phyloP scores from a whole-genome alignment of 2,888 invertebrate species.

The Lasiommata megera region DNA sequence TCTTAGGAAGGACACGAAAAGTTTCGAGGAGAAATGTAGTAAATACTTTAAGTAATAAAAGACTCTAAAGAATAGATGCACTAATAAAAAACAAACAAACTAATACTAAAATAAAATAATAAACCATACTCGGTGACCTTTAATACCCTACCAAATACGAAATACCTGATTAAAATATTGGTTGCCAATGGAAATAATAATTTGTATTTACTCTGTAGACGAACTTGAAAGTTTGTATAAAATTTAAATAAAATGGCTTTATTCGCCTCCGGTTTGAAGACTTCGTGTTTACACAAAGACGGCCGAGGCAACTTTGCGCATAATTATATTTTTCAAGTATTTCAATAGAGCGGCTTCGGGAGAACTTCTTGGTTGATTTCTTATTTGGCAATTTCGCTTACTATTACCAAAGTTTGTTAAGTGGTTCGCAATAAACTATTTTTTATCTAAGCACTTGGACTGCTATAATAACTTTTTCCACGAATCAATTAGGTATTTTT shows the following conservation, averaged over 20 bases:
- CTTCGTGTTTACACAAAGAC: constrained; percentile 30
- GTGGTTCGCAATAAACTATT: constrained; percentile 42
- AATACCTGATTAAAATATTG: no score
- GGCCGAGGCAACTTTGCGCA: constrained; percentile 40
- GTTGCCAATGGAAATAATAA: constrained; percentile 1
- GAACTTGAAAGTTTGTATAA: constrained; percentile 15
- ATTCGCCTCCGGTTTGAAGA: constrained; percentile 26
- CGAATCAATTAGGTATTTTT: no score
- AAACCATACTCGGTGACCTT: no score
- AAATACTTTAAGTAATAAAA: no score
- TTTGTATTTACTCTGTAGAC: constrained; percentile 9
- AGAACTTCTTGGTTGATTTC: constrained; percentile 42
- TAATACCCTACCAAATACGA: no score
- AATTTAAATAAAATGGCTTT: constrained; percentile 27
- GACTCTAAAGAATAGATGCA: no score
- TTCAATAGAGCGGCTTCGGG: constrained; percentile 35
- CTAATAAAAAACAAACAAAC: no score
- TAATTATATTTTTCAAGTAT: constrained; percentile 55
- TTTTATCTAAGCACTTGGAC: background rate
- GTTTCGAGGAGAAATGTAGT: no score
- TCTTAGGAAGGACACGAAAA: no score
- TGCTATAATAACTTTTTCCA: no score
- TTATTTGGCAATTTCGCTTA: constrained; percentile 38
- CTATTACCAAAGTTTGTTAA: constrained; percentile 41
- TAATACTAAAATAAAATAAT: no score